Evolutionary conservation across 2,797 vertebrate species (phyloP).

Genomic region (Sebastes minor): DNA sequence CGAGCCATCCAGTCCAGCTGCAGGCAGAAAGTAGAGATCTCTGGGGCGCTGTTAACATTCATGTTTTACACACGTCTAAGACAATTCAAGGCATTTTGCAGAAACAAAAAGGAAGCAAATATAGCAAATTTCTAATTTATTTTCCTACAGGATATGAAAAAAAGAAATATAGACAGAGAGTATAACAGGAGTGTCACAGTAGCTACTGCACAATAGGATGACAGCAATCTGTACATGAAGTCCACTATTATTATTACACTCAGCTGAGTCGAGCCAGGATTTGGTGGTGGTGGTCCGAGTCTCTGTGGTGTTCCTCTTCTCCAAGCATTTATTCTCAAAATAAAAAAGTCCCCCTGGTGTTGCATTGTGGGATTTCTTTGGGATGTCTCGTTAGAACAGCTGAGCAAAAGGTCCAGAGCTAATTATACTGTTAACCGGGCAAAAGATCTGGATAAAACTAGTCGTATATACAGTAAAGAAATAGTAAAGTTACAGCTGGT

Average conservation of each 20-base stretch:
- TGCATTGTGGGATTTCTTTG: conserved; percentile 53
- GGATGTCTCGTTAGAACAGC: conserved; percentile 41
- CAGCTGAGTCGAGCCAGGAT: conserved; percentile 23
- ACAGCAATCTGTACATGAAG: conserved; percentile 63
- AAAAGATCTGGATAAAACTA: conserved; percentile 54
- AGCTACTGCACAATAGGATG: conserved; percentile 67
- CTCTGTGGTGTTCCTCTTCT: conserved; percentile 55
- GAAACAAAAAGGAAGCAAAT: background rate
- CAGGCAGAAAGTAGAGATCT: conserved; percentile 16
- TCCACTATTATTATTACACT: conserved; percentile 46
- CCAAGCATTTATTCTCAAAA: conserved; percentile 65
- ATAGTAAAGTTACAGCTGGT: conserved; percentile 42
- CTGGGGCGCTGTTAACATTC: background rate
- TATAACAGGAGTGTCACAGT: conserved; percentile 61
- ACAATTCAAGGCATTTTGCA: background rate
- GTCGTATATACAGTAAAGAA: conserved; percentile 56
- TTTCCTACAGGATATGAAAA: conserved; percentile 76
- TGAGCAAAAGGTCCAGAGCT: conserved; percentile 39
- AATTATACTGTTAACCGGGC: conserved; percentile 40
- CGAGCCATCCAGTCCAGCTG: conserved; percentile 23
- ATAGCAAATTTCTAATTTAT: conserved; percentile 77
- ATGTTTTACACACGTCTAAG: background rate
- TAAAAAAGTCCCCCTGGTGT: conserved; percentile 56
- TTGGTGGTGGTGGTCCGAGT: conserved; percentile 28
- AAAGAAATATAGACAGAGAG: conserved; percentile 58